Base-by-base conservation (phyloP, 2,113 vertebrate genomes). In the Bambusicola thoracicus region DNA sequence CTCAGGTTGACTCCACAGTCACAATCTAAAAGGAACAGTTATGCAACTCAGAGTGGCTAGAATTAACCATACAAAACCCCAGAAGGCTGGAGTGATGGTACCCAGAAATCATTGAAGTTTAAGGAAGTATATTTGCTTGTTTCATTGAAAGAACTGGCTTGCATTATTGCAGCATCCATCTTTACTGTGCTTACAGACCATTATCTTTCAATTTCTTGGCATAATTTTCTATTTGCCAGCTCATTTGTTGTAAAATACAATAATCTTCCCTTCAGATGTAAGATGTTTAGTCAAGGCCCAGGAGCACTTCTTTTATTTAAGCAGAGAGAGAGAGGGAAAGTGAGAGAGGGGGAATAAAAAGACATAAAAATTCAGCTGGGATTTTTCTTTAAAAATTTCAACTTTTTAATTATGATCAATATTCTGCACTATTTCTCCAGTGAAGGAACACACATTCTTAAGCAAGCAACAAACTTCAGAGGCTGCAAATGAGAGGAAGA, bases 1-100 rank as follows among this genome's bases (percentile, higher is more conserved):
- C 95, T 87, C 77, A 91, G 67, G 70, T 80, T 96, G 93, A 95
- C 94, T 97, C 83, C 76, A 72, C 90, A 92, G 59, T 95, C 70
- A 82, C 93, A 93, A 92, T 82, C 79, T 93, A 80, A 97, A 92
- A 93, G 80, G 93, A 97, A 97, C 75, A 0, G 92, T 96, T 97
- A 97, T 89, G 81, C 95, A 97, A 97, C 82, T 16, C 29, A 75
- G 40, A 78, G 74, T 44, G 67, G 81, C 92, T 96, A 95, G 95
- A 97, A 96, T 96, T 97, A 97, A 62, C 91, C 46, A 91, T 2
- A 30, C 0, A 0, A 93, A 93, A 90, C 90, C 92, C 81, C 85
- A 94, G 89, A 94, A 93, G 94, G 73, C 87, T 69, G 74, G 40
- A 76, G 76, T 49, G 81, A 78, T 38, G 76, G 69, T 88, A 91